Evolutionary conservation across 2,888 invertebrate genomes (phyloP), one percentile per base, ranked within the genome.

Genomic region (Vandiemenella viatica): DNA sequence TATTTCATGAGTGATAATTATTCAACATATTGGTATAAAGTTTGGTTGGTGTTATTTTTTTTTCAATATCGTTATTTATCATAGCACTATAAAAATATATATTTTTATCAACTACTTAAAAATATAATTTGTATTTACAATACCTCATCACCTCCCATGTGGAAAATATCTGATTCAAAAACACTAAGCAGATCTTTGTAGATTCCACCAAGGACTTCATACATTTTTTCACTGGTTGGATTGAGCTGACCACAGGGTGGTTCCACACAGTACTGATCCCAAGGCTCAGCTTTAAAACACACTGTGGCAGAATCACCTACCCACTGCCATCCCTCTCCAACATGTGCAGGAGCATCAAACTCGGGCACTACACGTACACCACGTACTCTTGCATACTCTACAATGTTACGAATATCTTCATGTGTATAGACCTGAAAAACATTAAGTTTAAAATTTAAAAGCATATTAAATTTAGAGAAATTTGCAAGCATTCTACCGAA

Each of bases 291-390:
- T 38, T 52, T 52, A 16, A 48, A 50, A 42, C 54, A 54, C 7
- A 66, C 62, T 0, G 62, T 59, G 7, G 65, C 56, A 43, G 65
- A 57, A 21, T 63, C 49, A 64, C 57, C 52, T 62, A 85, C 86
- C 85, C 85, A 87, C 65, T 87, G 85, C 86, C 86, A 87, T 19
- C 87, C 87, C 63, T 86, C 85, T 41, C 88, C 87, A 13, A 87
- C 86, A 63, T 90, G 90, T 51, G 89, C 88, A 1, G 92, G 92
- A 47, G 88, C 87, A 65, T 92, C 91, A 60, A 91, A 85, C 69
- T 95, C 95, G 0, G 93, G 92, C 59, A 95, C 63, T 8, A 95
- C 82, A 37, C 89, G 75, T 47, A 95, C 80, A 0, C 93, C 95
- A 43, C 88, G 73, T 22, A 74, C 68, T 16, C 77, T 65, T 0